These are phyloP conservation scores for Drosophila histrio DNA, from an alignment of 2,888 invertebrate genomes.

Conservation along the genomic window DNA sequence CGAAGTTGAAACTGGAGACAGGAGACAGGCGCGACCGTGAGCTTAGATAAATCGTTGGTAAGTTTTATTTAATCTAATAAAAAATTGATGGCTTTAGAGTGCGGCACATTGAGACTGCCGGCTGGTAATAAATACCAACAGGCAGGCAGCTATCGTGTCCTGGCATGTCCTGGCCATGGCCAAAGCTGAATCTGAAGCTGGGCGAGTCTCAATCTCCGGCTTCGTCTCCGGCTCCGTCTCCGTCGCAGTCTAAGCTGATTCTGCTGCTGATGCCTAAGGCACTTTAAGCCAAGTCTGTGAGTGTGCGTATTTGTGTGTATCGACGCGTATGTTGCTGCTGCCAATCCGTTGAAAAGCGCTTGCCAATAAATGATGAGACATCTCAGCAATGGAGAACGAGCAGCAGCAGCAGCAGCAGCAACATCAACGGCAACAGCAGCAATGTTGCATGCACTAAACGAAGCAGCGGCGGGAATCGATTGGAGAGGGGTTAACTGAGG, in stretches of 20 bases:
- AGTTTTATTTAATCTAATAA: slow-evolving; percentile 81
- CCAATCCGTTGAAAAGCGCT: slow-evolving; percentile 75
- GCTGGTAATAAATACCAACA: slow-evolving; percentile 71
- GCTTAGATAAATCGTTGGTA: slow-evolving; percentile 78
- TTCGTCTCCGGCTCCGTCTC: background rate
- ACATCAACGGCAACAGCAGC: slow-evolving; percentile 9
- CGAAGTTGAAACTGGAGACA: background rate
- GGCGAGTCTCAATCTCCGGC: background rate
- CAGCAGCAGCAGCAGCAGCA: slow-evolving; percentile 19
- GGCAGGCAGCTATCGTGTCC: slow-evolving; percentile 9
- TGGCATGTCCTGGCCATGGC: slow-evolving; percentile 4
- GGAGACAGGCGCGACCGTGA: slow-evolving; percentile 47
- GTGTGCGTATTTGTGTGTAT: slow-evolving; percentile 27
- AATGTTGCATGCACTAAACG: slow-evolving; percentile 36
- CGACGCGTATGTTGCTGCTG: slow-evolving; percentile 49
- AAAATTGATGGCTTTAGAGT: slow-evolving; percentile 75
- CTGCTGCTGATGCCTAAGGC: slow-evolving; percentile 32
- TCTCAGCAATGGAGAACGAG: slow-evolving; percentile 36
- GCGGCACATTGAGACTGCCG: slow-evolving; percentile 52
- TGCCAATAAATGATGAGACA: slow-evolving; percentile 76
- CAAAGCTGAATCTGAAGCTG: background rate
- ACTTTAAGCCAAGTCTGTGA: slow-evolving; percentile 34
- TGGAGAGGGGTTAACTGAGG: background rate
- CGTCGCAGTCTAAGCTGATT: slow-evolving; percentile 11
- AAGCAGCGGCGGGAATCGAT: slow-evolving; percentile 2